Conservation (phyloP, 2,888 invertebrate species). For the Carterocephalus palaemon region DNA sequence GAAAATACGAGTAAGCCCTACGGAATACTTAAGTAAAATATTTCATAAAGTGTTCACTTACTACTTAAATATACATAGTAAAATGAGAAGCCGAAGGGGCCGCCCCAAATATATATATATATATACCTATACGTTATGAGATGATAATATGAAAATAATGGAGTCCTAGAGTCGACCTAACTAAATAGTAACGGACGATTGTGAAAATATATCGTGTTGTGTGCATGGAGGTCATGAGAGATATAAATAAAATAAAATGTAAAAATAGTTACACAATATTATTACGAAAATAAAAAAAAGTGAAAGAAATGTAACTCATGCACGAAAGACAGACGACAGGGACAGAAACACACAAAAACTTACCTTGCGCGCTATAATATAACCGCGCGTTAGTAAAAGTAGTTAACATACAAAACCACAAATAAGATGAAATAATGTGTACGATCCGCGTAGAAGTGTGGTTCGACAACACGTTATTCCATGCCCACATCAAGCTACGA, state of each 20-base stretch:
- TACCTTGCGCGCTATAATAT: slow-evolving; percentile 64
- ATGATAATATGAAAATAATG: no score
- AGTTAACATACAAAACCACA: slow-evolving; percentile 46
- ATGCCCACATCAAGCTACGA: slow-evolving; percentile 66
- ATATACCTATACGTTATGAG: slow-evolving; percentile 3
- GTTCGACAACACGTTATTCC: slow-evolving; percentile 59
- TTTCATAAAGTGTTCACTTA: slow-evolving; percentile 33
- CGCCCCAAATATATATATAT: slow-evolving; percentile 34
- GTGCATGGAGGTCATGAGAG: slow-evolving; percentile 68
- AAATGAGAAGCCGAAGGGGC: slow-evolving; percentile 32
- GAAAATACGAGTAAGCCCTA: slow-evolving; percentile 65
- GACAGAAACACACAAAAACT: slow-evolving; percentile 67
- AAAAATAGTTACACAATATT: slow-evolving; percentile 45
- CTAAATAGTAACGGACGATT: slow-evolving; percentile 26
- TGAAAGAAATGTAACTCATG: slow-evolving; percentile 55
- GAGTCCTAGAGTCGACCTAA: slow-evolving; percentile 17
- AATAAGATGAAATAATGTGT: slow-evolving; percentile 66
- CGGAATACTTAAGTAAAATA: slow-evolving; percentile 40
- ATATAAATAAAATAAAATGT: slow-evolving; percentile 57
- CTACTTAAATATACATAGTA: slow-evolving; percentile 33
- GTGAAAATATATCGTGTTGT: slow-evolving; percentile 56
- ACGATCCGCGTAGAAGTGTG: slow-evolving; percentile 33
- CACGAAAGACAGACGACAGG: slow-evolving; percentile 60
- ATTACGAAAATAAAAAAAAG: no score
- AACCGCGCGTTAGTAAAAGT: slow-evolving; percentile 46